phyloP scores from a whole-genome alignment of 2,888 invertebrate genomes.

The Mycogona germanica region DNA sequence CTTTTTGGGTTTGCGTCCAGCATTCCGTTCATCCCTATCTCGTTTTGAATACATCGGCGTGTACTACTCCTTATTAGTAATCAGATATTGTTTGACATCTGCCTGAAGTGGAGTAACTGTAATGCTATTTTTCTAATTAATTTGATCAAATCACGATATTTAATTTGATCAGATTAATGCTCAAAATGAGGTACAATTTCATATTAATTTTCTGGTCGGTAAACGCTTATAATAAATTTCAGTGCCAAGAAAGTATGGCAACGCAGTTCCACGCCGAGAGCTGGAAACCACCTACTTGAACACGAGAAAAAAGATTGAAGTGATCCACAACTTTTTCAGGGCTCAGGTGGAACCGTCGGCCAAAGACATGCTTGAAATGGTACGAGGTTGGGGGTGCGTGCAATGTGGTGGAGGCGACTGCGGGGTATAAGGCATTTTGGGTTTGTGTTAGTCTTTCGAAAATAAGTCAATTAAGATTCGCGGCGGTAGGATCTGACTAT shows the following conservation, averaged over 20 bases:
- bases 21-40: no score
- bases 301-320: conserved; percentile 52
- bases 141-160: neutral
- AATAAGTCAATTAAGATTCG: neutral
- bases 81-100: no score
- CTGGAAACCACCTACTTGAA: conserved; percentile 22
- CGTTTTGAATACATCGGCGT: no score
- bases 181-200: neutral
- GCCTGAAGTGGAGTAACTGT: no score
- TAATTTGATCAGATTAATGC: neutral
- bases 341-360: conserved; percentile 58
- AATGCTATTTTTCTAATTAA: no score
- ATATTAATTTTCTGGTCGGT: neutral
- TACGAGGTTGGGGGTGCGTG: conserved; percentile 32
- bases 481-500: neutral
- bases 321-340: conserved; percentile 64
- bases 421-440: no score
- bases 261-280: conserved; percentile 22
- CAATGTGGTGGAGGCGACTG: no score
- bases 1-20: no score
- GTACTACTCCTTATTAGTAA: no score
- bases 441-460: neutral
- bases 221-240: no score
- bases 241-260: conserved; percentile 25
- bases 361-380: conserved; percentile 70